A percentile compares a stretch with the other conserved stretches of the same genome.
phyloP scores from a whole-genome alignment of 2,888 invertebrate species.

The Muschampia plurimacula region DNA sequence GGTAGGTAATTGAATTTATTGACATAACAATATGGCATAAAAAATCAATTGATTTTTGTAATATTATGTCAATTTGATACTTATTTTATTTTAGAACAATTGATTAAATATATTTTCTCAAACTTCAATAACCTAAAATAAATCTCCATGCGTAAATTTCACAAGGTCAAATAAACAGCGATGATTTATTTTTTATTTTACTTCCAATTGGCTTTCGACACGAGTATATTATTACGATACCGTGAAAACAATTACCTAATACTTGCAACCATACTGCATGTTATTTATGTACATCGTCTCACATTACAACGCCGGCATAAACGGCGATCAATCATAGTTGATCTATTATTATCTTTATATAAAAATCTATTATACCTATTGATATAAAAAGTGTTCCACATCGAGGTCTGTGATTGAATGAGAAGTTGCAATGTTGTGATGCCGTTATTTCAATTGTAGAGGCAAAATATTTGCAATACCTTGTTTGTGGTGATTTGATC shows the following conservation, averaged over 20 bases:
- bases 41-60: too few relatives aligned
- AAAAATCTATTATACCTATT: conserved; percentile 18
- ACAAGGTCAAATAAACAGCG: background rate
- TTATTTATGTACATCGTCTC: background rate
- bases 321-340: conserved; percentile 1
- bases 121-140: too few relatives aligned
- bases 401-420: background rate
- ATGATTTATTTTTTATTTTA: background rate
- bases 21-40: too few relatives aligned
- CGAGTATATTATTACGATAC: background rate
- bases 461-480: background rate
- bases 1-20: too few relatives aligned
- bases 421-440: background rate
- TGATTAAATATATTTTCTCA: too few relatives aligned
- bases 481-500: background rate
- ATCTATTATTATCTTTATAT: conserved; percentile 9
- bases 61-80: too few relatives aligned
- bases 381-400: conserved; percentile 10
- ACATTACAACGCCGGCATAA: background rate
- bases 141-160: too few relatives aligned
- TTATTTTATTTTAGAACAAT: too few relatives aligned
- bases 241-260: background rate
- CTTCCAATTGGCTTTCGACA: background rate
- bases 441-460: background rate
- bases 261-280: background rate